Base-by-base conservation (phyloP, 1,140 invertebrate species). In the Pinna nobilis region DNA sequence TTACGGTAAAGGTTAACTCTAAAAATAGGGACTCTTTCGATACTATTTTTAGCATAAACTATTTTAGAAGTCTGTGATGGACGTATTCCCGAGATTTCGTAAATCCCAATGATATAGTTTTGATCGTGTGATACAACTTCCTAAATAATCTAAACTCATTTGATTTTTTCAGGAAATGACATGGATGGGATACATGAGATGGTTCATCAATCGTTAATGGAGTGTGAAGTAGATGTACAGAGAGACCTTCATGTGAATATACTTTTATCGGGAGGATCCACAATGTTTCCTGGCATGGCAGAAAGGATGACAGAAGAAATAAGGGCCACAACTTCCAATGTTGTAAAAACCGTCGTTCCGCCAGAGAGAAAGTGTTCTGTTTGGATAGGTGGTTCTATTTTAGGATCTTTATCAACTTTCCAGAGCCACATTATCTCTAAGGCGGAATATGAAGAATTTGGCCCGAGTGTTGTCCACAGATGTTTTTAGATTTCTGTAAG, bases 301-400 rank as follows among this genome's bases (percentile, higher is more conserved):
- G 76, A 92, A 90, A 79, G 92, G 91, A 87, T 78, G 11, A 32
- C 55, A 13, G 44, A 94, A 82, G 94, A 96, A 88, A 94, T 96
- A 79, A 93, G 92, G 59, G 92, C 92, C 53, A 88, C 95, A 20
- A 93, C 93, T 39, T 92, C 93, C 64, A 91, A 91, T 11, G 93
- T 92, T 53, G 93, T n/a, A n/a, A 94, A 94, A 88, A 94, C 96
- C 77, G 95, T 95, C 72, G 94, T 95, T 50, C 91, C 95, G 64
- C 95, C 95, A 65, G 95, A 96, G 63, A 50, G 59, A 30, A n/a
- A 33, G 9, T 30, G 25, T 23, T 64, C 60, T 51, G 32, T 51
- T 9, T 71, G 70, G 70, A 55, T 64, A 32, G 70, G 70, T 0
- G 70, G 70, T 15, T 64, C 60, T 23, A 44, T 63, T 5, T 35